These are phyloP conservation scores for Hydriomena furcata DNA, from an alignment of 2,888 invertebrate genomes.

Conservation along the genomic window DNA sequence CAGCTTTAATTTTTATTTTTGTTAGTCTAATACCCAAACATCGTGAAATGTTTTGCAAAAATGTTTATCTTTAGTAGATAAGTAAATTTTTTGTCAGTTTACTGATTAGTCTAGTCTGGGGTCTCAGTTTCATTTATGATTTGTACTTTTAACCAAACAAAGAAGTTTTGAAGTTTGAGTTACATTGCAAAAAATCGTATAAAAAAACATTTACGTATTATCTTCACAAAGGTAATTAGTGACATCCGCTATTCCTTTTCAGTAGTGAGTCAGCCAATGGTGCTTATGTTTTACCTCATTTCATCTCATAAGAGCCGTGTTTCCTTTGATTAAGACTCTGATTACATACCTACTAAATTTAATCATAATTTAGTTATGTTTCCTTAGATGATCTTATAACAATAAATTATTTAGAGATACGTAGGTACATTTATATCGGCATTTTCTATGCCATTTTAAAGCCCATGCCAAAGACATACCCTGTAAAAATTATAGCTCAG, in stretches of 20 bases:
- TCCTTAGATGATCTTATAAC: too few species aligned
- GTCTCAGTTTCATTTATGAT: too few species aligned
- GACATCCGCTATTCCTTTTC: constrained; percentile 28
- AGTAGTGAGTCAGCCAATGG: constrained; percentile 28
- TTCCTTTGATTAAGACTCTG: constrained; percentile 28
- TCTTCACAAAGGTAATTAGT: constrained; percentile 18
- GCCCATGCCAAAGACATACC: neutral
- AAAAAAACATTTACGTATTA: constrained; percentile 12
- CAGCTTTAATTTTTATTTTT: neutral
- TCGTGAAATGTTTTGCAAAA: too few species aligned
- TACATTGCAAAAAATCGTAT: neutral
- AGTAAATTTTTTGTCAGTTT: neutral
- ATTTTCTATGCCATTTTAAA: too few species aligned
- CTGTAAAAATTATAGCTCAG: constrained; percentile 6
- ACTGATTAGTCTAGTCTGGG: too few species aligned
- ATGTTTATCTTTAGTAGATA: too few species aligned
- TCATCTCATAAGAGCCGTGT: constrained; percentile 23
- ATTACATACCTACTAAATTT: too few species aligned
- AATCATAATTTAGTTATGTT: too few species aligned
- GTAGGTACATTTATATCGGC: too few species aligned
- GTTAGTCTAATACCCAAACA: neutral
- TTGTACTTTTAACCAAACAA: neutral
- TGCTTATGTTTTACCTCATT: constrained; percentile 30
- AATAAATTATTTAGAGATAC: too few species aligned
- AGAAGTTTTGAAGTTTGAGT: neutral